Evolutionary conservation across 2,797 vertebrate genomes (phyloP), one percentile per base, ranked within the genome.

Genomic region (Enteromius thamalakanensis): DNA sequence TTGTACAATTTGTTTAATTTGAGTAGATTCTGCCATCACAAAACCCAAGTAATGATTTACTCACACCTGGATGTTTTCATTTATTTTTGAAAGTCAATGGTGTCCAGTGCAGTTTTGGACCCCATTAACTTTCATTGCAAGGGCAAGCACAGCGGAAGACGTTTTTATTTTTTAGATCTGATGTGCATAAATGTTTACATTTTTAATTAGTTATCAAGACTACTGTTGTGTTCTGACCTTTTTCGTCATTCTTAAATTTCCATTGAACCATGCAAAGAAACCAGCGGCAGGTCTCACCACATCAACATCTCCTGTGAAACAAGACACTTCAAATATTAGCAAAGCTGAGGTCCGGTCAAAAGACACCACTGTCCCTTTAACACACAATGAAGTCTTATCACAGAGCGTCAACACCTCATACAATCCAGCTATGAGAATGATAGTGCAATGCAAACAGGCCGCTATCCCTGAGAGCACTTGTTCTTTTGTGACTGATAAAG

Each of bases 361-460:
- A 75, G 85, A 55, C 68, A 84, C 79, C 81, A 75, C 60, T 81
- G 82, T 86, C 76, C 82, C 76, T 85, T 86, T 80, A 77, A 79
- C 72, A 49, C 84, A 88, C 88, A 89, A 87, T 88, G 83, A 81
- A 81, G 79, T 79, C 87, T 88, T 91, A 90, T 90, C 89, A 85
- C 40, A 4, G 40, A 85, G 80, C 69, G 86, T 89, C 89, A 88
- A 90, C 87, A 90, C 84, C 80, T 86, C 84, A 84, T 14, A 69
- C 80, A 88, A 65, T 83, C 81, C 79, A 70, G 86, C 84, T 86
- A 68, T 68, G 77, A 83, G 77, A 71, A 72, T 45, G 81, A 84
- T 84, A 81, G 83, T 37, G 72, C 78, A 77, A 11, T 8, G 62
- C 84, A 71, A 89, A 81, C 53, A 76, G 58, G 29, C 62, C 1